A percentile compares a stretch with the other conserved stretches of the same genome.
Conservation (phyloP, 2,888 invertebrate genomes). For the Zonitis immaculata region DNA sequence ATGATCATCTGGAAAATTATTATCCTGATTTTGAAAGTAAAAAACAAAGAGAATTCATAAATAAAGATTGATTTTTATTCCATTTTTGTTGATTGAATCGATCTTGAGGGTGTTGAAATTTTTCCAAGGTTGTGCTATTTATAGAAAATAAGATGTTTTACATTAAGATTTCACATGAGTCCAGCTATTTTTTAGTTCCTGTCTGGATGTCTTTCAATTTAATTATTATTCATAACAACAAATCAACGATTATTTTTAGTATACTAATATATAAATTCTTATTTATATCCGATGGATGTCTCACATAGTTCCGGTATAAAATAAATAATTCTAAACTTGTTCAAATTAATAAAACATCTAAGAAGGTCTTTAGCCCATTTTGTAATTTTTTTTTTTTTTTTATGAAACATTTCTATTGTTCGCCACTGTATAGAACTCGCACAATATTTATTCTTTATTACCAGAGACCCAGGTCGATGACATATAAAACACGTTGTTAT, state of each 20-base stretch:
- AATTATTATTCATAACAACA: slow-evolving; percentile 16
- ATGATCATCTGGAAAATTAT: background rate
- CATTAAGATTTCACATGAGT: slow-evolving; percentile 16
- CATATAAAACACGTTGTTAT: background rate
- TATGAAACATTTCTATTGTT: background rate
- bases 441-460: background rate
- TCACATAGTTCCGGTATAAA: slow-evolving; percentile 20
- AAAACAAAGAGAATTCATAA: background rate
- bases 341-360: slow-evolving; percentile 3
- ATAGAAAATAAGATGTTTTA: slow-evolving; percentile 4
- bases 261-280: slow-evolving; percentile 1
- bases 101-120: slow-evolving; percentile 12
- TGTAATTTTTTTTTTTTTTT: background rate
- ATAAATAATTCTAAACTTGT: slow-evolving; percentile 13
- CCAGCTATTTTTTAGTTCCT: slow-evolving; percentile 9
- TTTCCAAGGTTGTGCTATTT: slow-evolving; percentile 19
- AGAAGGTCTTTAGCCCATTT: slow-evolving; percentile 15
- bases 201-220: slow-evolving; percentile 15
- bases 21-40: background rate
- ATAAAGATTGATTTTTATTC: background rate
- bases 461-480: background rate
- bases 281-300: slow-evolving; percentile 13
- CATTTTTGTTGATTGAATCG: background rate
- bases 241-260: slow-evolving; percentile 8
- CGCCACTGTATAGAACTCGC: background rate